Conservation (phyloP, 2,113 vertebrate species). For the Gambusia affinis region DNA sequence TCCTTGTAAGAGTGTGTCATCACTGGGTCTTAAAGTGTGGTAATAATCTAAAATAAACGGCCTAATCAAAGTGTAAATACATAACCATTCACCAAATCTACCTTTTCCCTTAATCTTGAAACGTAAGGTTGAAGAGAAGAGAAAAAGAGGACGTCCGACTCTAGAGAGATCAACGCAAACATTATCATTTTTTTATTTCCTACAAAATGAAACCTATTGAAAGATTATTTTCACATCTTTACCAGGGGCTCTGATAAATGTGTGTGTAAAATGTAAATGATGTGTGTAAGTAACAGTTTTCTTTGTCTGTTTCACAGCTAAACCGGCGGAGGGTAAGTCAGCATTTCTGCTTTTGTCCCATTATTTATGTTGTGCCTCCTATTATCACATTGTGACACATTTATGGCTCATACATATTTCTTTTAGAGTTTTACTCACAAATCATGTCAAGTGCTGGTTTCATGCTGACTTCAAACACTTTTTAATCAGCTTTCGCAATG, state of each 20-base stretch:
- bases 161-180: too few species aligned
- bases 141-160: too few species aligned
- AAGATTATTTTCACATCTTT: neutral
- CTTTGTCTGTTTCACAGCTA: conserved; percentile 41
- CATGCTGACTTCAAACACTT: neutral
- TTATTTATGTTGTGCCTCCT: neutral
- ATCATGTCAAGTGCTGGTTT: conserved; percentile 12
- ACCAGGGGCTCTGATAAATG: neutral
- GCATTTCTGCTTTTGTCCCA: conserved; percentile 14
- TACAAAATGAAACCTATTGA: neutral
- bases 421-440: conserved; percentile 22
- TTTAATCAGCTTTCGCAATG: neutral
- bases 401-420: conserved; percentile 58
- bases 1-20: too few species aligned
- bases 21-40: too few species aligned
- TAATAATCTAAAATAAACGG: too few species aligned
- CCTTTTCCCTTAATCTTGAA: too few species aligned
- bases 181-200: too few species aligned
- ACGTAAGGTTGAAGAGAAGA: too few species aligned
- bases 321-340: conserved; percentile 66
- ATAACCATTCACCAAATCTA: too few species aligned
- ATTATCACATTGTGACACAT: conserved; percentile 43
- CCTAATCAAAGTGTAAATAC: too few species aligned
- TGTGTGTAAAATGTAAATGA: neutral
- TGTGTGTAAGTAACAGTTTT: conserved; percentile 23